Evolutionary conservation across 1,140 invertebrate species (phyloP).

Genomic region (Scaptodrosophila lebanonensis): DNA sequence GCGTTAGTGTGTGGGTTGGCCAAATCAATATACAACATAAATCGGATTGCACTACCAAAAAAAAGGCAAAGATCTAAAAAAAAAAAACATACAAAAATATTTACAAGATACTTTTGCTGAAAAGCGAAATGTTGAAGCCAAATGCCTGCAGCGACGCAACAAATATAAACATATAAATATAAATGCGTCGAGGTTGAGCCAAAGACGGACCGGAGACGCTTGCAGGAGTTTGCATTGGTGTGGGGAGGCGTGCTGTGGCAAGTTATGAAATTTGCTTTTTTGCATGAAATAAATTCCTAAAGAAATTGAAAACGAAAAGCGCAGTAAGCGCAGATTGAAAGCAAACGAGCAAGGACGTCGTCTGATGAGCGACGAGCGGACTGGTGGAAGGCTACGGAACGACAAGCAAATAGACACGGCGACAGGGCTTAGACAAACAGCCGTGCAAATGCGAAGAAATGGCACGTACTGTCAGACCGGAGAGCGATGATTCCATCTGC

Average conservation of each 20-base stretch:
- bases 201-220: background rate
- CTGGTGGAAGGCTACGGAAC: slow-evolving; percentile 11
- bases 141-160: slow-evolving; percentile 46
- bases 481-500: slow-evolving; percentile 3
- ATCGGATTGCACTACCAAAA: slow-evolving; percentile 32
- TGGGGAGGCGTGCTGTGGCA: background rate
- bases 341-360: slow-evolving; percentile 39
- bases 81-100: slow-evolving; percentile 48
- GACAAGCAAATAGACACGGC: slow-evolving; percentile 28
- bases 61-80: background rate
- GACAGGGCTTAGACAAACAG: slow-evolving; percentile 41
- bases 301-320: slow-evolving; percentile 65
- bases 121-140: slow-evolving; percentile 38
- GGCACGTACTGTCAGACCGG: slow-evolving; percentile 34
- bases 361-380: no score
- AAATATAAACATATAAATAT: slow-evolving; percentile 34
- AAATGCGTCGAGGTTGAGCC: background rate
- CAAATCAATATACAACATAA: slow-evolving; percentile 39
- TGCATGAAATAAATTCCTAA: slow-evolving; percentile 60
- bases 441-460: slow-evolving; percentile 38
- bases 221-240: background rate
- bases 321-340: slow-evolving; percentile 51
- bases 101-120: slow-evolving; percentile 56
- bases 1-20: slow-evolving; percentile 7
- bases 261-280: slow-evolving; percentile 46